Percentiles rank a stretch among this genome's conserved stretches.
Conservation (phyloP, 2,888 invertebrate genomes). For the Limnephilus lunatus region DNA sequence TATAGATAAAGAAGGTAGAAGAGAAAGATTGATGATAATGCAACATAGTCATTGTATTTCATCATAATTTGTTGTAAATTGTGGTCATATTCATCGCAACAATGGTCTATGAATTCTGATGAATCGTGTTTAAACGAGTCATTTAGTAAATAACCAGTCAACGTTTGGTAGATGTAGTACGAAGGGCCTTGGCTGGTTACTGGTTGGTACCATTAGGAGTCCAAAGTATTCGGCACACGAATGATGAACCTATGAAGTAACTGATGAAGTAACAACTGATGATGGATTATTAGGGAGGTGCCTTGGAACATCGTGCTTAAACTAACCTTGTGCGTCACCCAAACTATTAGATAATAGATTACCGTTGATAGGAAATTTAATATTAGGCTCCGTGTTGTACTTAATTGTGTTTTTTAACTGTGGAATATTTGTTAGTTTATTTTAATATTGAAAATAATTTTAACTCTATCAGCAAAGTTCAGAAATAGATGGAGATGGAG, state of each 20-base stretch:
- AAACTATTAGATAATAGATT: background rate
- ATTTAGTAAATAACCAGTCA: background rate
- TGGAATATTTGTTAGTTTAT: background rate
- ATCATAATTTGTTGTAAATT: background rate
- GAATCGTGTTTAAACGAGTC: background rate
- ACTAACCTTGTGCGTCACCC: constrained; percentile 3
- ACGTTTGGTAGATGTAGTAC: background rate
- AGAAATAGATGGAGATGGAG: too few species aligned
- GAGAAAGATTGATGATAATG: too few species aligned
- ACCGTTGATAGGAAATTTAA: background rate
- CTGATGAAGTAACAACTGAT: background rate
- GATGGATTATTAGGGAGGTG: background rate
- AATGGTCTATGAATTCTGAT: background rate
- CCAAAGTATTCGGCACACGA: constrained; percentile 25
- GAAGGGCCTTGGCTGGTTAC: background rate
- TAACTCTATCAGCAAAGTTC: too few species aligned
- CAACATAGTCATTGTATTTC: background rate
- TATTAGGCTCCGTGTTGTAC: background rate
- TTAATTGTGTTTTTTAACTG: background rate
- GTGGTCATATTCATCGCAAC: background rate
- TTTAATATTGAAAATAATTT: background rate
- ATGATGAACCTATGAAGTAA: constrained; percentile 23
- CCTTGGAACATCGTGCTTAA: background rate
- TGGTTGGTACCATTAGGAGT: background rate
- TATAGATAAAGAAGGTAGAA: too few species aligned